These are phyloP conservation scores for Meriones unguiculatus DNA, from an alignment of 2,113 vertebrate genomes.

Conservation along the genomic window DNA sequence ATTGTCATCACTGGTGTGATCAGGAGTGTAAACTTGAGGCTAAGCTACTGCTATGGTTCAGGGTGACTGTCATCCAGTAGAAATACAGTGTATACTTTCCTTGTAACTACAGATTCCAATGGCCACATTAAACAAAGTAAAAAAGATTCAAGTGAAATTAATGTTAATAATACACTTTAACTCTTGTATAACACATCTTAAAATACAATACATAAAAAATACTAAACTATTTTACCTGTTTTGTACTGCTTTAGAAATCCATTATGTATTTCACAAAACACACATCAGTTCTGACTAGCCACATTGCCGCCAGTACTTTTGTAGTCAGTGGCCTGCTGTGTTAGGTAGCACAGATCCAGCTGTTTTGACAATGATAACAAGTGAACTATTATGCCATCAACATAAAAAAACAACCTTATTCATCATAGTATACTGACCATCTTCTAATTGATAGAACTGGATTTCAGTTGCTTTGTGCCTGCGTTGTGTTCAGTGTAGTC, in stretches of 20 bases:
- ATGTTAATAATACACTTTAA: not conserved
- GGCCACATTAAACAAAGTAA: not conserved
- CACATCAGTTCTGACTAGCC: not conserved
- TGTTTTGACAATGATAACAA: not conserved
- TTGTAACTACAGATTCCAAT: not conserved
- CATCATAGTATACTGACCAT: not conserved
- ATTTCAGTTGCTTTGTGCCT: not conserved
- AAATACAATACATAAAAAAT: slow-evolving; percentile 1
- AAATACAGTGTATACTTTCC: not conserved
- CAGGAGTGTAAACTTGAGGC: not conserved
- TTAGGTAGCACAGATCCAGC: not conserved
- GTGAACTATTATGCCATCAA: not conserved
- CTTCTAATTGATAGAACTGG: not conserved
- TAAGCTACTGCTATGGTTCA: not conserved
- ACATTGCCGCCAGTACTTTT: not conserved
- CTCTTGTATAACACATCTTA: not conserved
- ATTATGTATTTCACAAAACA: not conserved
- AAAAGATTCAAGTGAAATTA: not conserved
- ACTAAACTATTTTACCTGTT: not conserved
- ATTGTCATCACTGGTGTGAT: not conserved
- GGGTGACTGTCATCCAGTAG: not conserved
- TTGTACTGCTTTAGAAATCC: not conserved
- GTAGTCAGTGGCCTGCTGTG: not conserved
- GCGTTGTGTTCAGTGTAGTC: not conserved
- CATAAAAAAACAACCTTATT: not conserved